Percentiles rank a stretch among this genome's conserved stretches.
These are phyloP conservation scores for Theretra japonica DNA, from an alignment of 2,888 invertebrate species.

Conservation along the genomic window DNA sequence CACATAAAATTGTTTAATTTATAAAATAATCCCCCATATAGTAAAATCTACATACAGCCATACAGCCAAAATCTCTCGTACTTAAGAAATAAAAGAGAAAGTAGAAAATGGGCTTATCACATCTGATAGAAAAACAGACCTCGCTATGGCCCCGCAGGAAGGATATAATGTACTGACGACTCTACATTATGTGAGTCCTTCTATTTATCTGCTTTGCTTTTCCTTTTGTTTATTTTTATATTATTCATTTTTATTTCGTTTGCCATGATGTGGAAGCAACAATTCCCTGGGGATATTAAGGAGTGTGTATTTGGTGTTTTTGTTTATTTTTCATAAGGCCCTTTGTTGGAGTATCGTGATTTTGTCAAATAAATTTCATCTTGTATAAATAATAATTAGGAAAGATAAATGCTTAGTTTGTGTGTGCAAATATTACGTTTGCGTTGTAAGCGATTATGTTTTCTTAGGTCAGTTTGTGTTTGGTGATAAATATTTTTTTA, in stretches of 20 bases:
- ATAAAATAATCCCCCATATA: too few relatives aligned
- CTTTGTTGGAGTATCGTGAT: constrained; percentile 13
- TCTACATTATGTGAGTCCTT: constrained; percentile 62
- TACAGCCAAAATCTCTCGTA: too few relatives aligned
- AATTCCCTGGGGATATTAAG: constrained; percentile 43
- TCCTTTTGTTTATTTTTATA: constrained; percentile 60
- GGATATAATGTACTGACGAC: constrained; percentile 63
- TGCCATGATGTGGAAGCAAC: constrained; percentile 51
- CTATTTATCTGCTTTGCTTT: constrained; percentile 52
- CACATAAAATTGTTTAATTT: too few relatives aligned
- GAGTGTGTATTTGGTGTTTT: constrained; percentile 18
- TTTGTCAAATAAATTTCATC: constrained; percentile 21
- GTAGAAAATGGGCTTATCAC: too few relatives aligned
- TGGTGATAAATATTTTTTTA: background rate
- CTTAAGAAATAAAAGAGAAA: too few relatives aligned
- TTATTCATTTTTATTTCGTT: constrained; percentile 56
- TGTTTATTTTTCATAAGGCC: constrained; percentile 29
- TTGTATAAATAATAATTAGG: constrained; percentile 23
- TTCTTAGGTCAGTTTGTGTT: background rate
- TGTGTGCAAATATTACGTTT: background rate
- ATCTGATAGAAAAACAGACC: background rate
- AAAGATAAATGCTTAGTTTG: background rate
- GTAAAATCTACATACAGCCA: too few relatives aligned
- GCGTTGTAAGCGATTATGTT: background rate
- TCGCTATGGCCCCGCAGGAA: constrained; percentile 46